Base-by-base conservation (phyloP, 1,140 invertebrate genomes). In the Globodera ellingtonae region DNA sequence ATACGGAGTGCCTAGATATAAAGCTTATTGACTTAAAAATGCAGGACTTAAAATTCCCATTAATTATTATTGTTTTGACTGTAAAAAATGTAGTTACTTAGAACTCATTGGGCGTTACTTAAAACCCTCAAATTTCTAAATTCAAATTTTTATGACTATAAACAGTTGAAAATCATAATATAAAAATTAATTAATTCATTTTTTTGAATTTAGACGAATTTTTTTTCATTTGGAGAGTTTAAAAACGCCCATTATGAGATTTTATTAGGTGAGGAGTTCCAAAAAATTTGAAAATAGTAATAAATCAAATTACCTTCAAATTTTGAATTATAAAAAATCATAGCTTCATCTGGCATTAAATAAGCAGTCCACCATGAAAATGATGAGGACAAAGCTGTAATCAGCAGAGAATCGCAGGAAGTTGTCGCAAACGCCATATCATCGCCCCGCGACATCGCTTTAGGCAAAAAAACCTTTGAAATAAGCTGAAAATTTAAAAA, bases 301-400 rank as follows among this genome's bases (percentile, higher is more conserved):
- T 62, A 13, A n/a, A 35, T 35, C n/a, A 13, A n/a, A 13, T 15
- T n/a, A 67, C 65, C 65, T 67, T 67, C n/a, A 44, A 67, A 44
- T 24, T 47, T 35, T 35, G 67, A 70, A 18, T 70, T 47, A n/a
- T 70, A 70, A 47, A 70, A 70, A 47, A 70, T 47, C 4, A 6
- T 35, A 9, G 67, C 67, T 15, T 47, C 21, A 18, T 70, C 67
- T 9, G 67, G 67, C 67, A 70, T 70, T n/a, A 82, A 78, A 73
- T 82, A 82, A 8, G 44, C 81, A 35, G 84, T 82, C 81, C 81
- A 84, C 81, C 81, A 82, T 15, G 81, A 70, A 65, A 81, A 82
- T 2, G 81, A 84, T 18, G 81, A 82, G 3, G 72, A n/a, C 7
- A n/a, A 35, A 13, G 81, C 70, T 9, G 81, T 82, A 9, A 82